phyloP scores from a whole-genome alignment of 1,140 invertebrate species.

The Cydia fagiglandana region DNA sequence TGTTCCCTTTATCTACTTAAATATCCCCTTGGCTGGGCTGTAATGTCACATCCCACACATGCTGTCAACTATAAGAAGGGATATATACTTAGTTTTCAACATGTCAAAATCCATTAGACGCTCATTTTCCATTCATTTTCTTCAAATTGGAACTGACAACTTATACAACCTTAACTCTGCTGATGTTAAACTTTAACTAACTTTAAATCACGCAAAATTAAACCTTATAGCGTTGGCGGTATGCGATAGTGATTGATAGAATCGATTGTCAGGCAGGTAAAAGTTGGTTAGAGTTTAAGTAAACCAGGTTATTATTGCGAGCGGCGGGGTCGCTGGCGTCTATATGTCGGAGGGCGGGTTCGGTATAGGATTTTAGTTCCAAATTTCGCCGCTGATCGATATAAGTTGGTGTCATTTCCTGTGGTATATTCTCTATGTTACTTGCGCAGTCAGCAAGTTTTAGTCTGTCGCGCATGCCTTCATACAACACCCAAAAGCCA shows the following conservation, averaged over 20 bases:
- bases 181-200: not conserved
- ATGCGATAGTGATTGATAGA: not conserved
- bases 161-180: not conserved
- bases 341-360: not conserved
- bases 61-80: not conserved
- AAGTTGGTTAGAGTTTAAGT: not conserved
- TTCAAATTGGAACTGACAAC: not conserved
- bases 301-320: constrained; percentile 3
- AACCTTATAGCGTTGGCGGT: not conserved
- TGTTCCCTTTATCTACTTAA: not conserved
- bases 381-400: constrained; percentile 12
- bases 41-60: not conserved
- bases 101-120: not conserved
- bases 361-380: not conserved
- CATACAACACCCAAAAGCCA: constrained; percentile 1
- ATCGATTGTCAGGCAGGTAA: not conserved
- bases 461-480: not conserved
- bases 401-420: not conserved
- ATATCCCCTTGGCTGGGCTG: not conserved
- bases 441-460: constrained; percentile 16
- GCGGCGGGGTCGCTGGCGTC: not conserved
- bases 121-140: not conserved
- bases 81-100: not conserved
- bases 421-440: not conserved
- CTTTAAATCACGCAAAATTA: not conserved